Evolutionary conservation across 2,888 invertebrate species (phyloP).

Genomic region (Rhynchonema sp.): DNA sequence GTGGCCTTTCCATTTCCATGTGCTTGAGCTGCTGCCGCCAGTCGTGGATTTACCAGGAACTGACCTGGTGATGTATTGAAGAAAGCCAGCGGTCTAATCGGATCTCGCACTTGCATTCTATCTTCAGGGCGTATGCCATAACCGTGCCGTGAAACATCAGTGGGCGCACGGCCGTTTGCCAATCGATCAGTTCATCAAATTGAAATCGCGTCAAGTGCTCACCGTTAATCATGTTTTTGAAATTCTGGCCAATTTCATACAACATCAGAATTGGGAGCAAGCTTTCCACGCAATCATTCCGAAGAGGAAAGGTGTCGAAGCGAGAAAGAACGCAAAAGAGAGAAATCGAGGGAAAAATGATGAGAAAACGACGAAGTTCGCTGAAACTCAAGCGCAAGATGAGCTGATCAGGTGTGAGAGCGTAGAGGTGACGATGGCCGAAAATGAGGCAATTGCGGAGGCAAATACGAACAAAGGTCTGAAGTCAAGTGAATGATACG

Average conservation of each 20-base stretch:
- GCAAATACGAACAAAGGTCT: too few species aligned
- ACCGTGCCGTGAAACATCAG: conserved; percentile 50
- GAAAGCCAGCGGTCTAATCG: too few species aligned
- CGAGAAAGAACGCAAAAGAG: too few species aligned
- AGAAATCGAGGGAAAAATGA: too few species aligned
- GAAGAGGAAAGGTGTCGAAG: conserved; percentile 37
- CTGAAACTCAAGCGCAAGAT: too few species aligned
- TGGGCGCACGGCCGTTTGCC: conserved; percentile 45
- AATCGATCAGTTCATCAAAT: conserved; percentile 62
- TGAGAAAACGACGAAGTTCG: too few species aligned
- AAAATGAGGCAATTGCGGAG: too few species aligned
- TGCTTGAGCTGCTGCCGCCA: neutral
- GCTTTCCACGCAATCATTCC: conserved; percentile 30
- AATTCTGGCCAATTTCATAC: conserved; percentile 28
- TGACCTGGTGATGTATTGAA: too few species aligned
- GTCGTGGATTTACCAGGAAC: conserved; percentile 35
- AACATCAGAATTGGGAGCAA: conserved; percentile 30
- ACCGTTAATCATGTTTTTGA: conserved; percentile 70
- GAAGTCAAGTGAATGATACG: too few species aligned
- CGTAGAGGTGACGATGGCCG: too few species aligned
- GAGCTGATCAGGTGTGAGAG: too few species aligned
- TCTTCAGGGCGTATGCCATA: conserved; percentile 54
- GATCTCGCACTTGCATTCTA: too few species aligned
- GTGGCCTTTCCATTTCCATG: neutral
- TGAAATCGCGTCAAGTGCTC: conserved; percentile 60